Conservation (phyloP, 2,888 invertebrate genomes). For the Zhengitettix transpicula region DNA sequence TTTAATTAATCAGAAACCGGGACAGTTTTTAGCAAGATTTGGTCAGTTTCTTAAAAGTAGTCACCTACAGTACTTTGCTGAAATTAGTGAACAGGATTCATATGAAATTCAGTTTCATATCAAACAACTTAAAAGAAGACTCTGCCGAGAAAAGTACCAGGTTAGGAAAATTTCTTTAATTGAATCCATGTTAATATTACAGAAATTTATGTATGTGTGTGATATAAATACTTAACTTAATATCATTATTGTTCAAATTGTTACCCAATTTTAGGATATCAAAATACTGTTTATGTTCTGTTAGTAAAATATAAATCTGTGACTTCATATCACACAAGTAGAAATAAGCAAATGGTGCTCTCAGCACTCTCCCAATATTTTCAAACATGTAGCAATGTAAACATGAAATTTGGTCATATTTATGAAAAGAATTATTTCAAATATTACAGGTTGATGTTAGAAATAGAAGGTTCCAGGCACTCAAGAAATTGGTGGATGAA, state of each 20-base stretch:
- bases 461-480: conserved; percentile 68
- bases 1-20: conserved; percentile 45
- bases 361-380: background rate
- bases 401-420: background rate
- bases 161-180: conserved; percentile 6
- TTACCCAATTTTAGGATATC: too few relatives aligned
- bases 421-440: background rate
- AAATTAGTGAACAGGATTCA: conserved; percentile 24
- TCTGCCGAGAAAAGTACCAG: conserved; percentile 27
- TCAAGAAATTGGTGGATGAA: conserved; percentile 51
- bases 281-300: too few relatives aligned
- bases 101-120: conserved; percentile 47
- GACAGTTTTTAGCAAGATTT: conserved; percentile 59
- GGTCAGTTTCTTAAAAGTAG: conserved; percentile 48
- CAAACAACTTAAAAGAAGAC: conserved; percentile 38
- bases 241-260: too few relatives aligned
- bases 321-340: too few relatives aligned
- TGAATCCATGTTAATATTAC: too few relatives aligned
- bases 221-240: too few relatives aligned
- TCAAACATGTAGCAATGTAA: background rate
- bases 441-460: conserved; percentile 35
- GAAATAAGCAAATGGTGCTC: too few relatives aligned
- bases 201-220: too few relatives aligned
- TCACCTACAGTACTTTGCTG: conserved; percentile 55
- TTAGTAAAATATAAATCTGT: too few relatives aligned